These are phyloP conservation scores for Dicroscelio sp. DNA, from an alignment of 2,888 invertebrate species.

Conservation along the genomic window DNA sequence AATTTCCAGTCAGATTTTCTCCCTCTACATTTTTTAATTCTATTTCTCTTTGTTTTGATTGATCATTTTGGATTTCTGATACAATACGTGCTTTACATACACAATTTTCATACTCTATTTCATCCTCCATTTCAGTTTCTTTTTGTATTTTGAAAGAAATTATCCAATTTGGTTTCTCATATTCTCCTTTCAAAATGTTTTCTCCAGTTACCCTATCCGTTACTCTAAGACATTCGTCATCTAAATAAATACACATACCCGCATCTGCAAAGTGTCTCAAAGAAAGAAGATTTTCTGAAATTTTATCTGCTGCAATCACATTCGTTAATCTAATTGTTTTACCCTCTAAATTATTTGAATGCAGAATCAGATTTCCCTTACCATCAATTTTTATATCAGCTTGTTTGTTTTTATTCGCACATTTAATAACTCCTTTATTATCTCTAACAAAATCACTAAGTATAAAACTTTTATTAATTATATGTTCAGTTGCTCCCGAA, in stretches of 20 bases:
- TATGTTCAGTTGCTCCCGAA: not conserved
- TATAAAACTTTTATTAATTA: not conserved
- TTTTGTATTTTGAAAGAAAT: not conserved
- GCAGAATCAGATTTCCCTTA: not conserved
- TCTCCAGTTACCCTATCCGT: not conserved
- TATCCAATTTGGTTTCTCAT: conserved; percentile 1
- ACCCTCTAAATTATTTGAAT: not conserved
- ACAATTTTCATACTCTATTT: not conserved
- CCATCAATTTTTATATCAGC: conserved; percentile 32
- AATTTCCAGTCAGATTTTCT: not conserved
- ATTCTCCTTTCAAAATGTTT: not conserved
- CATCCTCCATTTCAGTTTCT: not conserved
- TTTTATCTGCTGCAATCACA: conserved; percentile 2
- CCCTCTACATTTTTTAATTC: not conserved
- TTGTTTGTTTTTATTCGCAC: conserved; percentile 26
- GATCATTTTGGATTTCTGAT: not conserved
- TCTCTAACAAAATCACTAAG: not conserved
- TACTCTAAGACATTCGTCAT: conserved; percentile 4
- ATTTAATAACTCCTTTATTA: not conserved
- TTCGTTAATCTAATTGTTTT: conserved; percentile 7
- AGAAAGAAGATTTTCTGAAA: conserved; percentile 34
- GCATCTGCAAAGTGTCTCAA: conserved; percentile 18
- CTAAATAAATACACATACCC: conserved; percentile 10
- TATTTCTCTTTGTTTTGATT: not conserved
- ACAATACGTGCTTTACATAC: not conserved